phyloP scores from a whole-genome alignment of 1,140 invertebrate species.

The Zaprionus ghesquierei region DNA sequence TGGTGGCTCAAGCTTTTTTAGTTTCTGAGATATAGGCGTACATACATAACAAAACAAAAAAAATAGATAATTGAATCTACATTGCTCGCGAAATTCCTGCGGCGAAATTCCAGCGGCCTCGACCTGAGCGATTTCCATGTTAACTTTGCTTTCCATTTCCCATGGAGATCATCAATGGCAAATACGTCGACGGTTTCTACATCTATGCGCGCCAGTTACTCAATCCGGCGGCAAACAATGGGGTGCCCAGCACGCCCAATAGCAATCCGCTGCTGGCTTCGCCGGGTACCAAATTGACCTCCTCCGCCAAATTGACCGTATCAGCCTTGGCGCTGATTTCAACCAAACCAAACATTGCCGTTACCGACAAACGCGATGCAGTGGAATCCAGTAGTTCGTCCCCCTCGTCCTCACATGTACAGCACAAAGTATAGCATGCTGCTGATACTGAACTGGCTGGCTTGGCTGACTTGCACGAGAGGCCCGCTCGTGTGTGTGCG shows the following conservation, averaged over 20 bases:
- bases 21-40: too few species aligned
- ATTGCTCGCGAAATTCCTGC: too few species aligned
- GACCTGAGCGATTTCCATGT: background rate
- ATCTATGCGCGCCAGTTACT: constrained; percentile 84
- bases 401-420: constrained; percentile 1
- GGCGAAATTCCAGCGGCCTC: too few species aligned
- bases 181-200: constrained; percentile 87
- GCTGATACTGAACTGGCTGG: constrained; percentile 86
- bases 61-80: too few species aligned
- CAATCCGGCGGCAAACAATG: constrained; percentile 63
- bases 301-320: constrained; percentile 44
- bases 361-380: constrained; percentile 78
- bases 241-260: constrained; percentile 45
- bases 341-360: constrained; percentile 81
- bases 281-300: background rate
- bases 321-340: constrained; percentile 80
- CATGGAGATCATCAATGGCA: constrained; percentile 85
- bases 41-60: too few species aligned
- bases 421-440: constrained; percentile 86
- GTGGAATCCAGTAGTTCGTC: constrained; percentile 31
- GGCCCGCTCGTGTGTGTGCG: too few species aligned
- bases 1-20: too few species aligned
- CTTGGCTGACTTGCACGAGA: too few species aligned
- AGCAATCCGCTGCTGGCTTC: constrained; percentile 64
- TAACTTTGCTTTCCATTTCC: constrained; percentile 13